These are phyloP conservation scores for Philotrypesis tridentata DNA, from an alignment of 1,140 invertebrate genomes.

Conservation along the genomic window DNA sequence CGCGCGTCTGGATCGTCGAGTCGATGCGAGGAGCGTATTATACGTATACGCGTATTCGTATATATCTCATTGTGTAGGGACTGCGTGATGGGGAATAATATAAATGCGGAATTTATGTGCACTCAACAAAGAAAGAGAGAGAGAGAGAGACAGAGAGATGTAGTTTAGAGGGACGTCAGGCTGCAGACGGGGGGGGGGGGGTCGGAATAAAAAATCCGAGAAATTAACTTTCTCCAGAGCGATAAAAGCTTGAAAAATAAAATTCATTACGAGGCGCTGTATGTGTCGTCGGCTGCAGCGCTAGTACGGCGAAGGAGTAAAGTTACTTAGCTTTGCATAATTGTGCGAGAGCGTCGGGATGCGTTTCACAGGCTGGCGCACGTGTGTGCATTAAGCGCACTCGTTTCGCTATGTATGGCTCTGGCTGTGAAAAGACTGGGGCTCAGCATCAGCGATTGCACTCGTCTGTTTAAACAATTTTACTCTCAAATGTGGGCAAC, in stretches of 20 bases:
- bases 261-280: slow-evolving; percentile 15
- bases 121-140: neutral
- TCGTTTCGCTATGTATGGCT: neutral
- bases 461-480: neutral
- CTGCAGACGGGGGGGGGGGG: too few species aligned
- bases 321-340: slow-evolving; percentile 28
- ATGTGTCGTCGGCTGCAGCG: neutral
- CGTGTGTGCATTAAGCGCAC: neutral
- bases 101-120: slow-evolving; percentile 38
- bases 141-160: slow-evolving; percentile 16
- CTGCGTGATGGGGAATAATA: slow-evolving; percentile 21
- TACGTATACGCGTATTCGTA: too few species aligned
- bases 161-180: neutral
- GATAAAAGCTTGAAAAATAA: slow-evolving; percentile 35
- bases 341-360: neutral
- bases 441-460: neutral
- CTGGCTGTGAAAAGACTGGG: neutral
- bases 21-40: neutral
- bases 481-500: neutral
- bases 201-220: neutral
- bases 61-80: neutral
- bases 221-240: slow-evolving; percentile 38
- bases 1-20: slow-evolving; percentile 35
- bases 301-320: neutral
- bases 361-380: neutral